These are phyloP conservation scores for Leptoclinus maculatus DNA, from an alignment of 2,797 vertebrate species.

Conservation along the genomic window DNA sequence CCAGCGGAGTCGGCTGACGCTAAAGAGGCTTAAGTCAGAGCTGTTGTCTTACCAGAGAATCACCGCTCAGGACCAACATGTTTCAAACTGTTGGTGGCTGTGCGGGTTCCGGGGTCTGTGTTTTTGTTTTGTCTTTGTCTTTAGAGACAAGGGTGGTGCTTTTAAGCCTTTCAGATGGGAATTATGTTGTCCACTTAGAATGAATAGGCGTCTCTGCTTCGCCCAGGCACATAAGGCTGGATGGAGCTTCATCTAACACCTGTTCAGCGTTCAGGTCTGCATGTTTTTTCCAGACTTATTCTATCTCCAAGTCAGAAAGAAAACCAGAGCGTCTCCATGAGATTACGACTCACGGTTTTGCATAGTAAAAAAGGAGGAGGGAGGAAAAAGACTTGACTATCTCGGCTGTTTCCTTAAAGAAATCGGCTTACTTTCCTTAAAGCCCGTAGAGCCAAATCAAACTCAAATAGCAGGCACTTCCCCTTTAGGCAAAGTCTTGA, in stretches of 20 bases:
- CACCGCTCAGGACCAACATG: slow-evolving; percentile 57
- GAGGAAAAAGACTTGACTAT: slow-evolving; percentile 64
- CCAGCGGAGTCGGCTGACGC: slow-evolving; percentile 72
- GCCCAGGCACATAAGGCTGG: slow-evolving; percentile 25
- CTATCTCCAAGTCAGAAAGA: slow-evolving; percentile 49
- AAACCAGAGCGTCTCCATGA: slow-evolving; percentile 56
- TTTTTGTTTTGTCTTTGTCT: slow-evolving; percentile 75
- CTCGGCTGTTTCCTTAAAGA: slow-evolving; percentile 73
- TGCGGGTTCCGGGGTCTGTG: slow-evolving; percentile 56
- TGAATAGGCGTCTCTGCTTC: slow-evolving; percentile 46
- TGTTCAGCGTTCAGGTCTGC: slow-evolving; percentile 56
- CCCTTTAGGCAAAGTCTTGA: slow-evolving; percentile 70
- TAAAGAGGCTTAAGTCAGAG: slow-evolving; percentile 70
- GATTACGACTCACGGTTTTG: slow-evolving; percentile 73
- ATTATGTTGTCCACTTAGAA: slow-evolving; percentile 48
- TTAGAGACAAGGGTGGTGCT: slow-evolving; percentile 48
- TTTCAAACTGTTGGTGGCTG: slow-evolving; percentile 55
- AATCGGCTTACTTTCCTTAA: slow-evolving; percentile 81
- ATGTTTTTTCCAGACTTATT: slow-evolving; percentile 46
- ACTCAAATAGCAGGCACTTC: slow-evolving; percentile 75
- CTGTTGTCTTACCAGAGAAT: slow-evolving; percentile 71
- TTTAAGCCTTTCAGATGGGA: slow-evolving; percentile 63
- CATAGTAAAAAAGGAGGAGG: slow-evolving; percentile 56
- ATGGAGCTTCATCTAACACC: slow-evolving; percentile 72
- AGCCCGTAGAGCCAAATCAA: slow-evolving; percentile 81